These are phyloP conservation scores for Parazoanthus atlanticus DNA, from an alignment of 92 coral and sea anemone genomes.

Conservation along the genomic window DNA sequence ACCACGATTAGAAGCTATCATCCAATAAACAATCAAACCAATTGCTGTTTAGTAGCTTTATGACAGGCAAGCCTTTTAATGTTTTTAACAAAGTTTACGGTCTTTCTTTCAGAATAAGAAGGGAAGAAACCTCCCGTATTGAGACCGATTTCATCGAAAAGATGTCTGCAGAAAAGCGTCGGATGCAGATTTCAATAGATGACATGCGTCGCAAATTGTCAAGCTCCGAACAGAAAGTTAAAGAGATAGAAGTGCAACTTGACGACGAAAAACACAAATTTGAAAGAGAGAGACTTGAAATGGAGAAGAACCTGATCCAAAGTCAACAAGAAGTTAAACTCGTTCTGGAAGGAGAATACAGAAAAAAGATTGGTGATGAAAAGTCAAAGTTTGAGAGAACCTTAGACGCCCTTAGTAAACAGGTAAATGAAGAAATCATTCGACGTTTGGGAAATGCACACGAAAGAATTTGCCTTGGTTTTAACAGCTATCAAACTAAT, in stretches of 20 bases:
- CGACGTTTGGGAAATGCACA: neutral
- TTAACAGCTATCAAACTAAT: too few species aligned
- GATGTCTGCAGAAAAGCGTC: conserved; percentile 59
- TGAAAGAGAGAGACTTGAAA: conserved; percentile 53
- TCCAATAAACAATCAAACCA: too few species aligned
- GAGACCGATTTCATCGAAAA: conserved; percentile 58
- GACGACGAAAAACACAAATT: conserved; percentile 62
- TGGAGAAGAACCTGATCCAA: conserved; percentile 58
- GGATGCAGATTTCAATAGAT: conserved; percentile 57
- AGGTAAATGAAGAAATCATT: conserved; percentile 34
- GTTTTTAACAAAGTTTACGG: neutral
- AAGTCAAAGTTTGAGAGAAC: conserved; percentile 78
- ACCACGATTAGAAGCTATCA: too few species aligned
- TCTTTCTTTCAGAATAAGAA: conserved; percentile 46
- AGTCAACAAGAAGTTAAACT: conserved; percentile 66
- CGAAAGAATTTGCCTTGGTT: neutral
- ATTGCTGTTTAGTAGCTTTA: neutral
- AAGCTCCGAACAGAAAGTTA: conserved; percentile 58
- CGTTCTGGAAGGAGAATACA: conserved; percentile 68
- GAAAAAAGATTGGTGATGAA: conserved; percentile 59
- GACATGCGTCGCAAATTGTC: conserved; percentile 72
- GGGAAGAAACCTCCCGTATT: conserved; percentile 68
- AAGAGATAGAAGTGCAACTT: conserved; percentile 57
- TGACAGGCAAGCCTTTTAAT: too few species aligned
- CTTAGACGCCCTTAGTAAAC: conserved; percentile 62